Percentiles rank a stretch among this genome's conserved stretches.
phyloP scores from a whole-genome alignment of 2,888 invertebrate species.

The Phengaris arion region DNA sequence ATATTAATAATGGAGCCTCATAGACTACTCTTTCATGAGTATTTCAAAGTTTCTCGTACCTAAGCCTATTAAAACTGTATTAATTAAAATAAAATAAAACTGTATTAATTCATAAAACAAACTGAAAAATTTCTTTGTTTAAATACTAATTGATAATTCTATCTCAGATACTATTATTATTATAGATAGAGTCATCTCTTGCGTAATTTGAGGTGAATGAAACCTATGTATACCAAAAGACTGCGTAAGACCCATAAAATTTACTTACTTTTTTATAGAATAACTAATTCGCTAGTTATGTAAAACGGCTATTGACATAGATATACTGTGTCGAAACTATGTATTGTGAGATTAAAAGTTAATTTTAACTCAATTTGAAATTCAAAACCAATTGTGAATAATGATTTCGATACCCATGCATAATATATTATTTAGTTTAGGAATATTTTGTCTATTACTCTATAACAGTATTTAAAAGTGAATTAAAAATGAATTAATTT shows the following conservation, averaged over 20 bases:
- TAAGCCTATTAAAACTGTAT: no score
- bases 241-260: slow-evolving; percentile 8
- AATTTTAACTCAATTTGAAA: background rate
- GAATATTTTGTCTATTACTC: background rate
- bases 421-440: background rate
- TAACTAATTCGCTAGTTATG: slow-evolving; percentile 15
- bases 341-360: slow-evolving; percentile 18
- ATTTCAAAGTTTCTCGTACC: no score
- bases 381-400: background rate
- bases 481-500: background rate
- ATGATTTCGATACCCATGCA: background rate
- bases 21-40: no score
- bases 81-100: no score
- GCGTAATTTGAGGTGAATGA: slow-evolving; percentile 17
- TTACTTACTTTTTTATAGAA: slow-evolving; percentile 2
- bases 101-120: no score
- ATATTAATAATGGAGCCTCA: background rate
- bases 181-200: slow-evolving; percentile 13
- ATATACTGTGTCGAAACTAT: background rate
- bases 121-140: no score
- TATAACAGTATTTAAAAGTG: background rate
- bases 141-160: no score
- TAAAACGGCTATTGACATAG: slow-evolving; percentile 22
- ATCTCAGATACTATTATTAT: no score
- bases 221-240: slow-evolving; percentile 10